Evolutionary conservation across 2,797 vertebrate species (phyloP), one percentile per base, ranked within the genome.

Genomic region (Okamejei kenojei): DNA sequence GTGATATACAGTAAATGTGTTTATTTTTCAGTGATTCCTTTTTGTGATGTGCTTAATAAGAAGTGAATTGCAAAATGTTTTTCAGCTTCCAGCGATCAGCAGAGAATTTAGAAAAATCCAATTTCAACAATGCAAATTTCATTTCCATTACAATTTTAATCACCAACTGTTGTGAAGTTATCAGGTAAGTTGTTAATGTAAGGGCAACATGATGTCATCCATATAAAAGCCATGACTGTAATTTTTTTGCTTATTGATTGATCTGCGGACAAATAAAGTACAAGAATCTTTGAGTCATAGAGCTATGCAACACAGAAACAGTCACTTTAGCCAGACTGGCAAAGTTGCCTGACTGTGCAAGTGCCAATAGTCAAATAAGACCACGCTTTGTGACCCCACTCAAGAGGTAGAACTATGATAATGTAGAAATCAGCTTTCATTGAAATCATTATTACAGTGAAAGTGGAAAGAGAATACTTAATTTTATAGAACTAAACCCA

Each of bases 111-210:
- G 94, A 97, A 93, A 97, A 96, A 94, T 95, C 94, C n/a, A 93
- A 95, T 94, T 96, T 94, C 86, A 96, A 95, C 90, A 95, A 96
- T 68, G 71, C 0, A 4, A 94, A 96, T 94, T 94, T 95, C 76
- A 94, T 76, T 58, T 94, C 96, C 0, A 97, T 95, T 15, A 23
- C 98, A 45, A 97, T 98, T 65, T 97, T 97, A 94, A 97, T 96
- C 93, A 95, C 98, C 93, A 97, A 97, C 94, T 97, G 96, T 95
- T 97, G 98, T 93, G 94, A 96, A 93, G 95, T 97, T 94, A 96
- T 99, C 95, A 95, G 98, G 98, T 99, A 94, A 96, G 94, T 23
- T 29, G n/a, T 29, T n/a, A 76, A 32, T 1, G n/a, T n/a, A 29
- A 65, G 84, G 7, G 0, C n/a, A 32, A 2, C n/a, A 32, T 88